Conservation (phyloP, 2,888 invertebrate genomes). For the Phymatocera aterrima region DNA sequence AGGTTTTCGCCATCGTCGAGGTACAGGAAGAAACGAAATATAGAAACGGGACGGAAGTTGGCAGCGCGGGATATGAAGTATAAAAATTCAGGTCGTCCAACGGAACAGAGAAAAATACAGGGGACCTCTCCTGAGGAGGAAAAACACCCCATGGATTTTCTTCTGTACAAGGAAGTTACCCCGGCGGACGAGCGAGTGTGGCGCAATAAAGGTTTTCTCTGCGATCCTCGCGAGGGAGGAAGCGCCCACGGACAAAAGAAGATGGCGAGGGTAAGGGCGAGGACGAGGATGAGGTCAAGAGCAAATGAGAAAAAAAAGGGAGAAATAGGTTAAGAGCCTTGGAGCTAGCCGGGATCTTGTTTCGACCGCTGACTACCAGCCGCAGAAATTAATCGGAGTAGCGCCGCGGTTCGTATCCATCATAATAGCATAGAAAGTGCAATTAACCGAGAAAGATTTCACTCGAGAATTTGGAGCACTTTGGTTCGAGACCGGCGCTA, state of each 20-base stretch:
- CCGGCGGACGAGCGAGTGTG: slow-evolving; percentile 4
- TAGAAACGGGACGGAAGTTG: background rate
- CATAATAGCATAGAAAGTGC: slow-evolving; percentile 18
- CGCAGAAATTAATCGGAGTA: slow-evolving; percentile 28
- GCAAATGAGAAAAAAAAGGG: background rate
- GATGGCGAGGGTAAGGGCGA: background rate
- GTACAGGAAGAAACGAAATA: background rate
- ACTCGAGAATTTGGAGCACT: background rate
- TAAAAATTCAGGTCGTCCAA: slow-evolving; percentile 14
- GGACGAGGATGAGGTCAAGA: background rate
- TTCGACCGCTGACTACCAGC: slow-evolving; percentile 2
- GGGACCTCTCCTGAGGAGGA: background rate
- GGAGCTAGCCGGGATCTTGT: background rate
- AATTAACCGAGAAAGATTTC: slow-evolving; percentile 29
- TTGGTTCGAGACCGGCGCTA: background rate
- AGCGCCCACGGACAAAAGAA: background rate
- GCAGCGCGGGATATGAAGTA: background rate
- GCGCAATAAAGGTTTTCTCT: background rate
- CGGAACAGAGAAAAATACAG: background rate
- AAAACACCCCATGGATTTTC: background rate
- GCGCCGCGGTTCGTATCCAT: background rate
- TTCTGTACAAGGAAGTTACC: background rate
- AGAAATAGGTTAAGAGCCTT: background rate
- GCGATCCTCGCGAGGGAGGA: background rate
- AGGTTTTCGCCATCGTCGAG: slow-evolving; percentile 8